Conservation (phyloP, 2,888 invertebrate genomes). For the Tyria jacobaeae region DNA sequence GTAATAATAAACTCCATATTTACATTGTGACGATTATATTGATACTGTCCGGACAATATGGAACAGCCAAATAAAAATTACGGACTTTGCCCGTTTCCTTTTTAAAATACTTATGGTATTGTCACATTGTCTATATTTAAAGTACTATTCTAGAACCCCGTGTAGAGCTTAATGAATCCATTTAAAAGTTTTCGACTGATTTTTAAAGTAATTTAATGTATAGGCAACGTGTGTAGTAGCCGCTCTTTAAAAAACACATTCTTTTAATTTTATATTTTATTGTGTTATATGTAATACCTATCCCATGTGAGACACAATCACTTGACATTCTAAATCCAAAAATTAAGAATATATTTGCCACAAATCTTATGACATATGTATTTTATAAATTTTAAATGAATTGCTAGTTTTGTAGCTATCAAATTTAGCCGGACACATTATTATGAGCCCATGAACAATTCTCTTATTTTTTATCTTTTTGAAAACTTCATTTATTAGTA, state of each 20-base stretch:
- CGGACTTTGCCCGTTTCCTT: constrained; percentile 32
- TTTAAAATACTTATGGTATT: constrained; percentile 10
- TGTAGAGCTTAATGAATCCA: constrained; percentile 69
- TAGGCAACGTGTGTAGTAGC: constrained; percentile 27
- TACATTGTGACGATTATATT: not conserved
- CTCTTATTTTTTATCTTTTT: constrained; percentile 12
- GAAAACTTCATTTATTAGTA: constrained; percentile 3
- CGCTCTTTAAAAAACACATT: constrained; percentile 16
- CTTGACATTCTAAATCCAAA: constrained; percentile 1
- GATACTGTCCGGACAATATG: constrained; percentile 16
- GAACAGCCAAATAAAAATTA: constrained; percentile 24
- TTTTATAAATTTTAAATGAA: constrained; percentile 19
- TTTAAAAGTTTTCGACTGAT: constrained; percentile 59
- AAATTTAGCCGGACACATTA: constrained; percentile 23
- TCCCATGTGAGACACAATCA: not conserved
- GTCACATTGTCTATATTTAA: constrained; percentile 57
- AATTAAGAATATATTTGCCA: constrained; percentile 26
- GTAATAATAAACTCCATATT: not conserved
- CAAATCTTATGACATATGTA: constrained; percentile 39
- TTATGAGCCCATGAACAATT: constrained; percentile 42
- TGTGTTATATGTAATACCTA: not conserved
- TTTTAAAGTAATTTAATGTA: constrained; percentile 46
- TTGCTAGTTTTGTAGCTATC: constrained; percentile 14
- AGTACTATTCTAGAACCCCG: constrained; percentile 59
- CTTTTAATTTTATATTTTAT: not conserved